phyloP scores from a whole-genome alignment of 2,113 vertebrate genomes.

The Picathartes gymnocephalus region DNA sequence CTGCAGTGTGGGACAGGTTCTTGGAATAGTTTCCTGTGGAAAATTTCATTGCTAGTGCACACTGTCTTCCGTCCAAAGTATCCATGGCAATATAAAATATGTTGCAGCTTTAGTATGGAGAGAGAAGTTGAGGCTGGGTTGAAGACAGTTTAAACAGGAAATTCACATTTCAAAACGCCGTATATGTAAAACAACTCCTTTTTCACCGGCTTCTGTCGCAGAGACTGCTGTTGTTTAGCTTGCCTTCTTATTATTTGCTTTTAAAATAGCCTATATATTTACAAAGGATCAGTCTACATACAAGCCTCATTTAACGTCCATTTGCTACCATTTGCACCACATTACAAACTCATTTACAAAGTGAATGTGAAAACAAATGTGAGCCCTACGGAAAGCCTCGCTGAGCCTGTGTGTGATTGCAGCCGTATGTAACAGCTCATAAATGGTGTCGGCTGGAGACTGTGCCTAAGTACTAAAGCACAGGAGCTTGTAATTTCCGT shows the following conservation, averaged over 20 bases:
- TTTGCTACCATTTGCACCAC: constrained; percentile 60
- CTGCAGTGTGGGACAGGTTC: constrained; percentile 50
- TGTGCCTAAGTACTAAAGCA: not conserved
- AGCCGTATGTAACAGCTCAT: constrained; percentile 50
- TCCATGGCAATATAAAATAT: constrained; percentile 60
- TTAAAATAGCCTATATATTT: constrained; percentile 46
- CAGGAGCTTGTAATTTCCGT: constrained; percentile 40
- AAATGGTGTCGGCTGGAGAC: constrained; percentile 29
- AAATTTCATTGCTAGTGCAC: constrained; percentile 50
- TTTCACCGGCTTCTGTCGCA: not conserved
- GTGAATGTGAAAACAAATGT: constrained; percentile 51
- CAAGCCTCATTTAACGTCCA: constrained; percentile 58
- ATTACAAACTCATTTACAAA: constrained; percentile 60
- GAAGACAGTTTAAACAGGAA: constrained; percentile 57
- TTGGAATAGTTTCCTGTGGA: constrained; percentile 54
- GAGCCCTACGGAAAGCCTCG: constrained; percentile 23
- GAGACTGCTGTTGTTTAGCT: constrained; percentile 3
- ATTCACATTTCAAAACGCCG: constrained; percentile 31
- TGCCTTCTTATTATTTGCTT: constrained; percentile 40
- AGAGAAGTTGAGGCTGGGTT: constrained; percentile 44
- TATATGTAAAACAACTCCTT: not conserved
- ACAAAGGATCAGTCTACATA: constrained; percentile 15
- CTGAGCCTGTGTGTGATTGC: constrained; percentile 27
- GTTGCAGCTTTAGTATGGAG: constrained; percentile 37
- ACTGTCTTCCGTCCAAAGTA: constrained; percentile 54